phyloP scores from a whole-genome alignment of 2,113 vertebrate species.

The Lepus timidus region DNA sequence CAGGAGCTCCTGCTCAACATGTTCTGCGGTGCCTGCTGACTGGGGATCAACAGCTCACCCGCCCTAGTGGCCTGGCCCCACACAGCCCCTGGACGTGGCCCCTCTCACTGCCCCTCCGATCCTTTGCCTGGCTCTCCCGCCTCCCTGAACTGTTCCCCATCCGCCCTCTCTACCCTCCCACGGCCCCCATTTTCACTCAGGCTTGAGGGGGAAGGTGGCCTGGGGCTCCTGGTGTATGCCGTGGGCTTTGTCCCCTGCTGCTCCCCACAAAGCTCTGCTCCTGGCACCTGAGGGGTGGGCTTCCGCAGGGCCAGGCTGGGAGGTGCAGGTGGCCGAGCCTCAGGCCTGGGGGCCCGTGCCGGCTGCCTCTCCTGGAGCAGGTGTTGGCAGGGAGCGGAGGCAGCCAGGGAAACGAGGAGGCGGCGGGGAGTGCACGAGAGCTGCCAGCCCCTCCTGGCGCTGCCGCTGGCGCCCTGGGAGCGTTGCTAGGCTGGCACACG shows the following conservation, averaged over 20 bases:
- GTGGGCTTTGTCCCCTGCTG: not conserved
- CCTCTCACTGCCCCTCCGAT: not conserved
- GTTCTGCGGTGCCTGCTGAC: not conserved
- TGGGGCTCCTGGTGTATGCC: accelerated
- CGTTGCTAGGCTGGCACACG: slow-evolving; percentile 42
- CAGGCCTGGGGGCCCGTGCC: not conserved
- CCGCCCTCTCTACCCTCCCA: not conserved
- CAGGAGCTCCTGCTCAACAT: not conserved
- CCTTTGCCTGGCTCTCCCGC: not conserved
- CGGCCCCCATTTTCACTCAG: not conserved
- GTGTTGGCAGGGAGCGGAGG: not conserved
- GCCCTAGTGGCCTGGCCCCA: accelerated
- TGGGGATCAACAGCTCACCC: not conserved
- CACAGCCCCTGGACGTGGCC: accelerated
- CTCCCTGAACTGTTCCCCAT: not conserved
- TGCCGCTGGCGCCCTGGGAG: not conserved
- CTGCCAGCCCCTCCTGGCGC: not conserved
- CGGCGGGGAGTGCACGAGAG: accelerated
- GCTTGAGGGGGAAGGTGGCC: not conserved
- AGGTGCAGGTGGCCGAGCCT: not conserved
- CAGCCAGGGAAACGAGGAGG: not conserved
- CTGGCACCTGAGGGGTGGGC: not conserved
- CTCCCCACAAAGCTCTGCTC: not conserved
- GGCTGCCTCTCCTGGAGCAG: not conserved
- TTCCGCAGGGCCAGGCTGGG: not conserved